A percentile compares a stretch with the other conserved stretches of the same genome.
Conservation (phyloP, 2,113 vertebrate genomes). For the Onychostruthus taczanowskii region DNA sequence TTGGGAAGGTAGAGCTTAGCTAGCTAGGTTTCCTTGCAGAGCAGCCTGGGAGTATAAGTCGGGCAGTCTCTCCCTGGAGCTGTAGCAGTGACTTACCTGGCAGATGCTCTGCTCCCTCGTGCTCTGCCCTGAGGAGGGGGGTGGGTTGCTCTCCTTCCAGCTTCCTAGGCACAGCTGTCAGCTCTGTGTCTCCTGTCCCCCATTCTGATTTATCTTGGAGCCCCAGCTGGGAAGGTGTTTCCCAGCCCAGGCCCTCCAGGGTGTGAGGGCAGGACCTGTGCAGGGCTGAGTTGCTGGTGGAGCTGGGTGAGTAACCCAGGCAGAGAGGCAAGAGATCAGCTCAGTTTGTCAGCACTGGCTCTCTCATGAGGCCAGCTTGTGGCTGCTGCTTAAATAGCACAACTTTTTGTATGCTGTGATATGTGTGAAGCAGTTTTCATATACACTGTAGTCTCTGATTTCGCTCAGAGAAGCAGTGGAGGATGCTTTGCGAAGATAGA, state of each 20-base stretch:
- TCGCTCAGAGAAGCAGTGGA: neutral
- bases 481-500: neutral
- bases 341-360: accelerated
- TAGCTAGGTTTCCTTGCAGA: neutral
- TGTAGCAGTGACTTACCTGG: accelerated
- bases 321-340: neutral
- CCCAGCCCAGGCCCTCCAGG: neutral
- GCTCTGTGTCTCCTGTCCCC: neutral
- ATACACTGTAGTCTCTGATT: neutral
- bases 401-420: neutral
- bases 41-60: neutral
- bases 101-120: neutral
- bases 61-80: accelerated
- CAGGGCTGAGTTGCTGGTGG: neutral
- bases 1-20: neutral
- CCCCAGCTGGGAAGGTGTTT: neutral
- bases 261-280: neutral
- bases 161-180: neutral
- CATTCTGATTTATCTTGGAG: neutral
- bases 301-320: neutral
- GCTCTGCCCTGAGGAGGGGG: neutral
- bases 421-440: neutral
- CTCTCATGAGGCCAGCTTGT: neutral
- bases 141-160: neutral
- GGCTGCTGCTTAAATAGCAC: neutral